These are phyloP conservation scores for Nephrotoma appendiculata DNA, from an alignment of 2,888 invertebrate genomes.

Conservation along the genomic window DNA sequence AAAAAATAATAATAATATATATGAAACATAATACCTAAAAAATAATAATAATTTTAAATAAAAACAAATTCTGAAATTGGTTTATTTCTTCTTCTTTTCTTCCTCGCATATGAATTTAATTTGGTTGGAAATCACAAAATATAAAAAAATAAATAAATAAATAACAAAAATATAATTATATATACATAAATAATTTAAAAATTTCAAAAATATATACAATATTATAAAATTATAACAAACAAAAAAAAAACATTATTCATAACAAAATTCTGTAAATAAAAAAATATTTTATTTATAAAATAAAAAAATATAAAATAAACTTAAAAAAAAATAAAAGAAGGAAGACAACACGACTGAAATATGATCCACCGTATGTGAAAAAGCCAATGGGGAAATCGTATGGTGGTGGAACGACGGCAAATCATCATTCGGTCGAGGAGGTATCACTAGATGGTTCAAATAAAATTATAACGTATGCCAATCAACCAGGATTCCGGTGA, in stretches of 20 bases:
- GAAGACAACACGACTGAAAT: constrained; percentile 79
- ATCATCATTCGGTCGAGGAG: constrained; percentile 65
- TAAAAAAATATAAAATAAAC: constrained; percentile 18
- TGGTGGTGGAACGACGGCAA: constrained; percentile 44
- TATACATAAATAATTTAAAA: background rate
- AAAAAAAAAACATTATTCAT: background rate
- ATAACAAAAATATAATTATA: background rate
- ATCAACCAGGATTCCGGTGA: constrained; percentile 52
- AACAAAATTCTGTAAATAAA: constrained; percentile 1
- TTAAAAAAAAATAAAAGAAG: constrained; percentile 39
- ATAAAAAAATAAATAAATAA: background rate
- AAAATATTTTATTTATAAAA: constrained; percentile 6
- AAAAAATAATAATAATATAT: background rate
- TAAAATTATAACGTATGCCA: constrained; percentile 70
- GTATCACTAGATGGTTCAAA: constrained; percentile 64
- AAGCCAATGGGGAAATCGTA: constrained; percentile 62
- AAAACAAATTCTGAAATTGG: background rate
- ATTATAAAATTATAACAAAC: background rate
- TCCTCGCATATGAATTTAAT: background rate
- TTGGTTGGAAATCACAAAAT: background rate
- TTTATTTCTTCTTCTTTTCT: background rate
- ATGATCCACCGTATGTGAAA: constrained; percentile 76
- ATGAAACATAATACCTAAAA: background rate
- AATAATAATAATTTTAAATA: background rate
- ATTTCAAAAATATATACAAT: background rate